These are phyloP conservation scores for Drosophila colorata DNA, from an alignment of 2,888 invertebrate species.

Conservation along the genomic window DNA sequence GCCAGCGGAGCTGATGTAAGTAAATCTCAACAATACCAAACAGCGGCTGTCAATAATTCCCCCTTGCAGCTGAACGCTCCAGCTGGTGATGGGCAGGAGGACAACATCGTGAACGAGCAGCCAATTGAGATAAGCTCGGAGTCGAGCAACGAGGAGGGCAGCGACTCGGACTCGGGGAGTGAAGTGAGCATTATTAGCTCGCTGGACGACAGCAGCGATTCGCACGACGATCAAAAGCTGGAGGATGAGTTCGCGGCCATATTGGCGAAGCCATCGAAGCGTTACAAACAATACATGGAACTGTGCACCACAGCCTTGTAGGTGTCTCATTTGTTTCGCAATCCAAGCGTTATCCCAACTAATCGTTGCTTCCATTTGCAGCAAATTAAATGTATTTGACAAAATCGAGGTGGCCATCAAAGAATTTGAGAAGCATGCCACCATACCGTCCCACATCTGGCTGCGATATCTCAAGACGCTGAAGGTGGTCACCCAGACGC, in stretches of 20 bases:
- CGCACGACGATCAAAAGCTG: conserved; percentile 12
- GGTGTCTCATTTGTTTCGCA: not conserved
- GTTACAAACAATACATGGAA: conserved; percentile 34
- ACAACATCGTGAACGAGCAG: conserved; percentile 39
- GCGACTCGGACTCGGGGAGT: conserved; percentile 9
- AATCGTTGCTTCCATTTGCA: conserved; percentile 12
- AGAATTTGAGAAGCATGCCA: conserved; percentile 18
- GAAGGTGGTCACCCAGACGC: conserved; percentile 49
- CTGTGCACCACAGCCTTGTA: conserved; percentile 54
- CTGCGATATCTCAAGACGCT: conserved; percentile 43
- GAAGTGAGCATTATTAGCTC: conserved; percentile 27
- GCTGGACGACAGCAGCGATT: conserved; percentile 15
- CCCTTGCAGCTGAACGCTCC: conserved; percentile 30
- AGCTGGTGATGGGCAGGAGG: conserved; percentile 22
- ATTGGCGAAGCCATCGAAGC: conserved; percentile 22
- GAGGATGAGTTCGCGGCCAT: conserved; percentile 27
- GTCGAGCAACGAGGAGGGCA: conserved; percentile 26
- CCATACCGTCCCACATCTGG: conserved; percentile 58
- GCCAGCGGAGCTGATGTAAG: conserved; percentile 48
- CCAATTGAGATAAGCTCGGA: conserved; percentile 55
- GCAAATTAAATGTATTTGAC: conserved; percentile 44
- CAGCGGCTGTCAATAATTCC: not conserved
- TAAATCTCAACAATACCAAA: not conserved
- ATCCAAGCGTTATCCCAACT: not conserved
- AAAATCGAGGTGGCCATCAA: conserved; percentile 37